Percentiles rank a stretch among this genome's conserved stretches.
These are phyloP conservation scores for Zalophus californianus DNA, from an alignment of 2,797 vertebrate species.

Conservation along the genomic window DNA sequence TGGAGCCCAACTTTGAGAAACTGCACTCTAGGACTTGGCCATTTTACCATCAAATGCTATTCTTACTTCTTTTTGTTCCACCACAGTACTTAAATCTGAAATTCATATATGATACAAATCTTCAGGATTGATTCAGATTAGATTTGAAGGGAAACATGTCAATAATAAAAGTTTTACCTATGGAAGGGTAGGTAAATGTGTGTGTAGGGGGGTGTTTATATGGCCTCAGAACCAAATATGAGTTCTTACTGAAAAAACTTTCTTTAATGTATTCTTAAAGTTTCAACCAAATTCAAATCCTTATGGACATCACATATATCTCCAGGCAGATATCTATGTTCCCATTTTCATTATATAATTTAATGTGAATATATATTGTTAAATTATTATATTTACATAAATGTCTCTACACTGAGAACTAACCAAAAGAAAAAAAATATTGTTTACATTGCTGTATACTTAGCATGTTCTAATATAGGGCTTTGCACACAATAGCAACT, in stretches of 20 bases:
- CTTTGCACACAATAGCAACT: background rate
- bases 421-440: background rate
- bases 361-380: background rate
- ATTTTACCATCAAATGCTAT: background rate
- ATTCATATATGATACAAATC: background rate
- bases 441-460: background rate
- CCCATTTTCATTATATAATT: background rate
- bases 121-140: background rate
- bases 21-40: background rate
- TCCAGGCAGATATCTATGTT: background rate
- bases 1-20: background rate
- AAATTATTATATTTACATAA: background rate
- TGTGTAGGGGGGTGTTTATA: background rate
- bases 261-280: background rate
- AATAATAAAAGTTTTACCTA: background rate
- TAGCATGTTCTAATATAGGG: background rate
- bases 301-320: background rate
- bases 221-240: background rate
- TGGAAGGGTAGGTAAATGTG: background rate
- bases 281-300: background rate
- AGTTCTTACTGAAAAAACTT: background rate
- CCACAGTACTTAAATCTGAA: background rate
- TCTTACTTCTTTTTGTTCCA: background rate
- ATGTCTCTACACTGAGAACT: background rate
- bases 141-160: background rate